Evolutionary conservation across 2,113 vertebrate genomes (phyloP), one percentile per base, ranked within the genome.

Genomic region (Archocentrus centrarchus): DNA sequence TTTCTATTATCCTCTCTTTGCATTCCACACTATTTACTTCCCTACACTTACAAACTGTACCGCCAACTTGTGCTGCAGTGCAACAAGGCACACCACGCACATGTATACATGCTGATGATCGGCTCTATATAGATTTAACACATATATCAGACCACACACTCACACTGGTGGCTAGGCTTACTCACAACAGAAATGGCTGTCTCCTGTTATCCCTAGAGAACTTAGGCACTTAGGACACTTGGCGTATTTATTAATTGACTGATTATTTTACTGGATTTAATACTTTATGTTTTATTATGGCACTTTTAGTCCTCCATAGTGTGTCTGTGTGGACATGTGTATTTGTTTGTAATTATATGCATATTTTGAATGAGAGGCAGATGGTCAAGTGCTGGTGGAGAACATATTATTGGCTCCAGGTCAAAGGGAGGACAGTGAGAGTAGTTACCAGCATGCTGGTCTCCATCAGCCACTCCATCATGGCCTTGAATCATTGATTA

Each of bases 361-460:
- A 10, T 62, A n/a, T 60, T 66, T 57, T 66, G 22, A 66, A 77
- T 58, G 27, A 18, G 35, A 60, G 58, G 62, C 85, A 84, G 81
- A 82, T 87, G 86, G 81, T 47, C 9, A 39, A 57, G 44, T 2
- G 50, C 77, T 57, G 58, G 35, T 76, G 77, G 83, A 88, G 83
- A 91, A 79, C 87, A 86, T 39, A 79, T 85, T 61, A 85, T 84
- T 90, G 88, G 88, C 84, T 47, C 24, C 59, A 76, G 66, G 79
- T 89, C 81, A 89, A 78, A 86, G 59, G 0, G 2, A 84, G 59
- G 57, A 70, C 15, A 14, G 66, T 41, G 50, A 87, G 80, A 79
- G 63, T 2, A 53, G 44, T 76, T 75, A 75, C 70, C 75, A 92
- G 82, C 87, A 91, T 80, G 80, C 75, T 57, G 35, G 70, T 86